phyloP scores from a whole-genome alignment of 2,113 vertebrate species.

The Gambusia affinis region DNA sequence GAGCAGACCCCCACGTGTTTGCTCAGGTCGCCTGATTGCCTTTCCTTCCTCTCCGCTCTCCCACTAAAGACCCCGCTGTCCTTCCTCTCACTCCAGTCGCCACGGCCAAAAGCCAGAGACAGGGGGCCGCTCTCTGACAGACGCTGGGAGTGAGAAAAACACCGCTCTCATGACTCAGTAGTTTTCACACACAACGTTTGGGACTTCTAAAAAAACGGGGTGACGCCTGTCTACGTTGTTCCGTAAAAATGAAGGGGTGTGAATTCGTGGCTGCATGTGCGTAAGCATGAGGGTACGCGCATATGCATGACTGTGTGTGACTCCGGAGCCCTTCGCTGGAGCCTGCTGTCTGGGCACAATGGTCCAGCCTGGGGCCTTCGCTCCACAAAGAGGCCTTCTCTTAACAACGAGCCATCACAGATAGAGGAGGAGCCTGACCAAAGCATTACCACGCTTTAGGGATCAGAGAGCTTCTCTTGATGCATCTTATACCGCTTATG shows the following conservation, averaged over 20 bases:
- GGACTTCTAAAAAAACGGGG: not conserved
- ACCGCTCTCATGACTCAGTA: constrained; percentile 56
- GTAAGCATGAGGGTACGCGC: constrained; percentile 48
- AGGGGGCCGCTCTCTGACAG: constrained; percentile 35
- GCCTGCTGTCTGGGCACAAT: constrained; percentile 72
- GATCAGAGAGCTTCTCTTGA: constrained; percentile 69
- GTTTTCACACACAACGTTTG: constrained; percentile 22
- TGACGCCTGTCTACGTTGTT: constrained; percentile 9
- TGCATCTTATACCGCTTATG: constrained; percentile 74
- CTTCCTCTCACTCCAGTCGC: constrained; percentile 81
- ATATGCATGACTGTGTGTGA: constrained; percentile 70
- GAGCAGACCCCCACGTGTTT: constrained; percentile 78
- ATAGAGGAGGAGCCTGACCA: constrained; percentile 73
- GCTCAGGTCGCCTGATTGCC: constrained; percentile 83
- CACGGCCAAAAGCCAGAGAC: constrained; percentile 51
- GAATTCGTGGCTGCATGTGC: constrained; percentile 44
- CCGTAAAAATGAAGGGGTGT: constrained; percentile 26
- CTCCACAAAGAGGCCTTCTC: constrained; percentile 78
- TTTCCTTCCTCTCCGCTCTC: constrained; percentile 83
- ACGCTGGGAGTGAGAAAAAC: constrained; percentile 30
- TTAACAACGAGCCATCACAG: constrained; percentile 68
- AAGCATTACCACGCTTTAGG: constrained; percentile 71
- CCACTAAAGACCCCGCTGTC: constrained; percentile 79
- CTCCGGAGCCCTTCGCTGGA: constrained; percentile 61
- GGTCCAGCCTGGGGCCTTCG: constrained; percentile 69